Evolutionary conservation across 2,888 invertebrate genomes (phyloP).

Genomic region (Cheilosia vulpina): DNA sequence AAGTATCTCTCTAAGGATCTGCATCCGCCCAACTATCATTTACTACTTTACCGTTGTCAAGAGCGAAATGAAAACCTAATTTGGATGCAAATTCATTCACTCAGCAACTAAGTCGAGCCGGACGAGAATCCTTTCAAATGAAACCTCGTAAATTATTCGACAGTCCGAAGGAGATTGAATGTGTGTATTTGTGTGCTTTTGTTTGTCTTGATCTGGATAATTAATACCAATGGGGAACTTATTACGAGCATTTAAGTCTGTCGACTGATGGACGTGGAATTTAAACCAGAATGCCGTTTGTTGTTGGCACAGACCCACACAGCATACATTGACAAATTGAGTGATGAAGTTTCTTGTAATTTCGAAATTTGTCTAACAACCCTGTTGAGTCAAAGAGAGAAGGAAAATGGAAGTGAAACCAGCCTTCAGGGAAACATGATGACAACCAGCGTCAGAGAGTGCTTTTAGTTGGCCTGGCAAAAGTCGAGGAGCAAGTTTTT

Average conservation of each 20-base stretch:
- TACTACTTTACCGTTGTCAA: slow-evolving; percentile 14
- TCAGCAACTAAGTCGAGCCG: slow-evolving; percentile 31
- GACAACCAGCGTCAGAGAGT: slow-evolving; percentile 26
- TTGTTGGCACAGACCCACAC: background rate
- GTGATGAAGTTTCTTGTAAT: slow-evolving; percentile 43
- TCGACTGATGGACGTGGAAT: slow-evolving; percentile 37
- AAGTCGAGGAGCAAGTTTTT: slow-evolving; percentile 14
- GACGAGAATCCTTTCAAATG: slow-evolving; percentile 27
- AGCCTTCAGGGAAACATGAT: slow-evolving; percentile 30
- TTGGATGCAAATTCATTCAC: slow-evolving; percentile 68
- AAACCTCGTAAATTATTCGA: slow-evolving; percentile 68
- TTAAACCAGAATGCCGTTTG: slow-evolving; percentile 7
- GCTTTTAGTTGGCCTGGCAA: slow-evolving; percentile 25
- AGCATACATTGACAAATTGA: slow-evolving; percentile 49
- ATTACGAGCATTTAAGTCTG: slow-evolving; percentile 51
- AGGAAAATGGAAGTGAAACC: background rate
- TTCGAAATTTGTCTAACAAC: slow-evolving; percentile 40
- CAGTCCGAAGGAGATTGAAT: slow-evolving; percentile 17
- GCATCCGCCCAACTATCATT: slow-evolving; percentile 11
- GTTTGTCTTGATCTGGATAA: slow-evolving; percentile 24
- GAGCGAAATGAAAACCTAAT: slow-evolving; percentile 57
- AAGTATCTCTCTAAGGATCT: slow-evolving; percentile 1
- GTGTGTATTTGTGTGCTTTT: background rate
- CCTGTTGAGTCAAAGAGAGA: slow-evolving; percentile 1
- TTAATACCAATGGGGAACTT: slow-evolving; percentile 52